A percentile compares a stretch with the other conserved stretches of the same genome.
Evolutionary conservation across 2,888 invertebrate species (phyloP).

Genomic region (Drosophila glabriapex): DNA sequence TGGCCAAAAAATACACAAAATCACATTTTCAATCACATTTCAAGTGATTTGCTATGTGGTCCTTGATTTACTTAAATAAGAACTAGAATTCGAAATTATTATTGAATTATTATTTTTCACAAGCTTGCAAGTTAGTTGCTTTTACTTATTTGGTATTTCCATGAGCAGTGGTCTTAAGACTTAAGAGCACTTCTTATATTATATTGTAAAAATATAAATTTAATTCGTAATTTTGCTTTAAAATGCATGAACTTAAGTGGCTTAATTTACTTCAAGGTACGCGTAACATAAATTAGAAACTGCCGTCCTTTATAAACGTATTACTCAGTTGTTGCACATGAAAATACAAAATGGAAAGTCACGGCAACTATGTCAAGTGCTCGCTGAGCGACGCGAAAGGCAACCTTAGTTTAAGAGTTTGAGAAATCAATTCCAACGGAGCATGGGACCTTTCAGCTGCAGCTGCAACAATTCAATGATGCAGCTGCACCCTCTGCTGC

Average conservation of each 20-base stretch:
- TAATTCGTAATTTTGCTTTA: not conserved
- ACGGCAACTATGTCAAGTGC: conserved; percentile 39
- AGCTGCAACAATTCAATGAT: conserved; percentile 32
- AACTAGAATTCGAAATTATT: conserved; percentile 26
- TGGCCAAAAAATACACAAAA: conserved; percentile 33
- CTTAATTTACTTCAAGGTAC: not conserved
- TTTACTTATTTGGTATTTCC: conserved; percentile 16
- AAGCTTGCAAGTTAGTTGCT: conserved; percentile 7
- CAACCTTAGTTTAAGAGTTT: conserved; percentile 33
- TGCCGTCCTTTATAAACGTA: conserved; percentile 42
- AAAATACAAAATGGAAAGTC: conserved; percentile 46
- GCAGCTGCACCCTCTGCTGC: conserved; percentile 12
- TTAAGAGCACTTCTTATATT: not conserved
- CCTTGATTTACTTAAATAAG: conserved; percentile 8
- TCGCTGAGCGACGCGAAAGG: conserved; percentile 13
- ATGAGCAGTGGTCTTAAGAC: not conserved
- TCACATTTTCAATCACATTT: conserved; percentile 55
- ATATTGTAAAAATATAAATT: not conserved
- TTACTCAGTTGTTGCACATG: conserved; percentile 49
- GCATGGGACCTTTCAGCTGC: conserved; percentile 28
- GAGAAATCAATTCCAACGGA: conserved; percentile 52
- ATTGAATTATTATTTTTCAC: conserved; percentile 8
- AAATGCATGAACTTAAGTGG: not conserved
- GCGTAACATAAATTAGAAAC: conserved; percentile 22
- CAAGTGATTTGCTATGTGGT: conserved; percentile 12